Base-by-base conservation (phyloP, 1,140 invertebrate genomes). In the Venturia canescens region DNA sequence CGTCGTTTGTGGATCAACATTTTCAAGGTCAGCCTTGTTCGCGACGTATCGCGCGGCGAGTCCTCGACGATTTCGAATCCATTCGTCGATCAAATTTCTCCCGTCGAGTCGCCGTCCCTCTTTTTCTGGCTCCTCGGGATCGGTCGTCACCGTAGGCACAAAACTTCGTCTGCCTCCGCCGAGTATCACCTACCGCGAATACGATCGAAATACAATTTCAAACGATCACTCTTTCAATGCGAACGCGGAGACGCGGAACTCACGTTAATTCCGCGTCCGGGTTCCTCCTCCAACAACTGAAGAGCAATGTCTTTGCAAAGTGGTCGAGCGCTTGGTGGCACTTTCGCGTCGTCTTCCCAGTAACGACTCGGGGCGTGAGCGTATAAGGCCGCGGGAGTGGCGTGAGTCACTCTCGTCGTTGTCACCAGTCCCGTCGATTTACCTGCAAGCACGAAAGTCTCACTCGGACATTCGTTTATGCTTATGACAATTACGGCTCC, bases 311-410 rank as follows among this genome's bases (percentile, higher is more conserved):
- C 96, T 67, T 94, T 93, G 87, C 95, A 95, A 0, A 92, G 87
- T 5, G 89, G 90, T 85, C 63, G 84, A 31, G 91, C 89, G 26
- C 93, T 92, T 26, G 87, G 94, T 88, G 86, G 94, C 87, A 93
- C 88, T 80, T 96, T 94, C n/a, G 91, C 89, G 86, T 97, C 96
- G 80, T 94, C 94, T 90, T 97, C 96, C 95, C 96, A 97, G 85
- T 96, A 94, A n/a, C 96, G 90, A 79, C 95, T 94, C 0, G 96
- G 93, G 0, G 94, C 93, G 85, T 97, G 95, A 0, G 97, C 97
- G 90, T 97, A 98, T 2, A 96, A 92, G 0, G 96, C 96, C 0
- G 95, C 94, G 0, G 96, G 96, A 0, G 96, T 95, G 0, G 96
- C 96, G 85, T 97, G 96, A 0, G 96, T 97, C 5, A 97, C 94